Percentiles rank a stretch among this genome's conserved stretches.
Conservation (phyloP, 2,888 invertebrate species). For the Gordius sp. region DNA sequence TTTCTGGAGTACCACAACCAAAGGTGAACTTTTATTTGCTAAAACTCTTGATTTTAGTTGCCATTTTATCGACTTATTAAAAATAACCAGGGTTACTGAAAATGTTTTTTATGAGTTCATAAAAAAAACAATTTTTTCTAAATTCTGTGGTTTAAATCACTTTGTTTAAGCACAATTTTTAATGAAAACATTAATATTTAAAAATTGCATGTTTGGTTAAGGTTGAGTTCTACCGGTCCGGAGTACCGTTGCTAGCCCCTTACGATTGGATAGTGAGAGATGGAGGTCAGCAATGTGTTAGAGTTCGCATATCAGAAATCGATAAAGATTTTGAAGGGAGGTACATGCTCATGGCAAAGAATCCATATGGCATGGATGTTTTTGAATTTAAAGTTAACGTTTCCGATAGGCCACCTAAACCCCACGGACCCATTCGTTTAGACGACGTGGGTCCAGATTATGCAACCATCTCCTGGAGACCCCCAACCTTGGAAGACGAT, state of each 20-base stretch:
- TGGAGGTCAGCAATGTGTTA: not conserved
- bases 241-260: not conserved
- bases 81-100: no score
- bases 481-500: not conserved
- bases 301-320: not conserved
- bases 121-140: no score
- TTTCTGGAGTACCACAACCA: not conserved
- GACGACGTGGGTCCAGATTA: not conserved
- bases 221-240: not conserved
- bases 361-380: not conserved
- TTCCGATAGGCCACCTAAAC: not conserved
- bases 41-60: no score
- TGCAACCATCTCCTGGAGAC: not conserved
- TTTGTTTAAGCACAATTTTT: no score
- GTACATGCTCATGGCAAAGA: slow-evolving; percentile 1
- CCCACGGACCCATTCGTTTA: not conserved
- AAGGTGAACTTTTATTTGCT: no score
- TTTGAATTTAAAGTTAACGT: slow-evolving; percentile 8
- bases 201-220: no score
- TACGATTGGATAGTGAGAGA: not conserved
- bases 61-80: no score
- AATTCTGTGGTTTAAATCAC: no score
- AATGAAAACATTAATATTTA: no score
- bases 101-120: no score
- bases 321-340: not conserved